These are phyloP conservation scores for Apostichopus parvimensis DNA, from an alignment of 35 echinoderm and acorn worm species.

Conservation along the genomic window DNA sequence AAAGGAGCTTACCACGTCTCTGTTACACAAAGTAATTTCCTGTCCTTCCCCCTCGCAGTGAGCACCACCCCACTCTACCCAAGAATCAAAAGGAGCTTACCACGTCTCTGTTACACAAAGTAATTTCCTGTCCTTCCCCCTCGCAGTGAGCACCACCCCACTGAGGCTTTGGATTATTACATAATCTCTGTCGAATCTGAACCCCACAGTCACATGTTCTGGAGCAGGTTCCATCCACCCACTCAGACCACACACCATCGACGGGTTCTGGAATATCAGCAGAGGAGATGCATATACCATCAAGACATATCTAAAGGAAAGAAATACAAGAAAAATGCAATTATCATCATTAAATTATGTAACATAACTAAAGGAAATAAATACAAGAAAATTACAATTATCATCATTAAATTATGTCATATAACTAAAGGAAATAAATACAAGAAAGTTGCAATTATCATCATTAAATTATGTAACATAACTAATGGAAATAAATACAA, in stretches of 20 bases:
- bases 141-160: constrained; percentile 35
- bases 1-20: too few species aligned
- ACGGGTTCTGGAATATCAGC: not conserved
- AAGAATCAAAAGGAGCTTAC: not conserved
- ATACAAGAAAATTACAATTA: not conserved
- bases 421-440: not conserved
- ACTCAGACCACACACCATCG: not conserved
- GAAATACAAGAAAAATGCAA: not conserved
- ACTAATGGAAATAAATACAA: not conserved
- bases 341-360: not conserved
- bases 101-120: constrained; percentile 7
- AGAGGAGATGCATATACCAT: not conserved
- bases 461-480: too few species aligned
- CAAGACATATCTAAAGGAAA: constrained; percentile 23
- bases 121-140: constrained; percentile 9
- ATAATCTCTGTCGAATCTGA: constrained; percentile 20
- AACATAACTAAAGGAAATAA: not conserved
- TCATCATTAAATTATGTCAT: not conserved
- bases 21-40: not conserved
- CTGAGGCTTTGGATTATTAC: not conserved
- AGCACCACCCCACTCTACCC: constrained; percentile 2
- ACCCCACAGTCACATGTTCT: constrained; percentile 38
- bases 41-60: constrained; percentile 13
- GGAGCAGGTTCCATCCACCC: constrained; percentile 7
- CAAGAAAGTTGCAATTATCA: not conserved